Percentiles rank a stretch among this genome's conserved stretches.
Evolutionary conservation across 1,140 invertebrate genomes (phyloP).

Genomic region (Colletes latitarsis): DNA sequence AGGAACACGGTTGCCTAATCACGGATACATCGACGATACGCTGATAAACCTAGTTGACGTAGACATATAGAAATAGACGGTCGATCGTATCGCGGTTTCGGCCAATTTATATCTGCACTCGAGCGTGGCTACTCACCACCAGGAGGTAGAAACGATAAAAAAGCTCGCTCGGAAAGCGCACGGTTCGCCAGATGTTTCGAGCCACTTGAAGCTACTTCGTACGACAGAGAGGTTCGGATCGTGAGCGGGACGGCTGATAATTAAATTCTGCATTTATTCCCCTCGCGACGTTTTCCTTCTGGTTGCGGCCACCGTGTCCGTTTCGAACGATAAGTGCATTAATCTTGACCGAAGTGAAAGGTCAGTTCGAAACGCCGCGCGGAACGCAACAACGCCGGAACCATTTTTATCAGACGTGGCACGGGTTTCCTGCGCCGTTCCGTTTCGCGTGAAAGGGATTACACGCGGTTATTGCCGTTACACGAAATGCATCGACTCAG

Average conservation of each 20-base stretch:
- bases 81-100: conserved; percentile 42
- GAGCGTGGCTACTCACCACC: conserved; percentile 26
- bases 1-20: conserved; percentile 21
- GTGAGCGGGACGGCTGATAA: conserved; percentile 14
- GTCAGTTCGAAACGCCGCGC: conserved; percentile 15
- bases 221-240: neutral
- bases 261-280: conserved; percentile 28
- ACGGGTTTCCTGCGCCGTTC: conserved; percentile 4
- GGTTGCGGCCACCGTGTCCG: neutral
- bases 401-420: neutral
- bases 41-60: conserved; percentile 35
- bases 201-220: conserved; percentile 2
- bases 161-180: conserved; percentile 20
- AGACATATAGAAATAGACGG: conserved; percentile 21
- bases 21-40: conserved; percentile 12
- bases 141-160: conserved; percentile 46
- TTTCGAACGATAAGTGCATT: conserved; percentile 11
- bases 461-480: neutral
- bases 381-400: neutral
- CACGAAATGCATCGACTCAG: neutral
- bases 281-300: conserved; percentile 6
- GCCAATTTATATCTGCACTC: conserved; percentile 46
- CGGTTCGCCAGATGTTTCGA: conserved; percentile 32
- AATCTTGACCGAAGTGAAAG: conserved; percentile 21
- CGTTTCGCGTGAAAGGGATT: neutral